Conservation (phyloP, 2,888 invertebrate species). For the Archips xylosteana region DNA sequence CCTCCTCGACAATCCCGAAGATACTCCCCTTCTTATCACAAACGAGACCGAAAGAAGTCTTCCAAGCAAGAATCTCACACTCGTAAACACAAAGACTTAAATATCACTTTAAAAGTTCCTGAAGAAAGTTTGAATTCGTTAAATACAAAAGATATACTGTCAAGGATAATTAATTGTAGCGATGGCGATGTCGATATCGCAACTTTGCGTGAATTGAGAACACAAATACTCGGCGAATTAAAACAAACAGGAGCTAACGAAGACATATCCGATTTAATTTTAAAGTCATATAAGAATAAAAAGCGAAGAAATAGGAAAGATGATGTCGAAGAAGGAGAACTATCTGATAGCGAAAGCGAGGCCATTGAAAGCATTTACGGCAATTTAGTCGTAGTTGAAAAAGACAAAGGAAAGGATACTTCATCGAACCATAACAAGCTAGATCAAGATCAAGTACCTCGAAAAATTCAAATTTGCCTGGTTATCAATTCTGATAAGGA, state of each 20-base stretch:
- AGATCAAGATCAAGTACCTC: conserved; percentile 55
- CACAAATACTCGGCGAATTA: conserved; percentile 79
- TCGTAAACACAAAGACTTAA: conserved; percentile 64
- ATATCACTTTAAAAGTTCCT: conserved; percentile 78
- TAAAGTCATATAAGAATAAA: conserved; percentile 70
- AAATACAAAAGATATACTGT: conserved; percentile 75
- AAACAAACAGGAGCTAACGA: conserved; percentile 75
- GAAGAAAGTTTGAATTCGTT: conserved; percentile 73
- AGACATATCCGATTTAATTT: conserved; percentile 77
- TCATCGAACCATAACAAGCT: conserved; percentile 45
- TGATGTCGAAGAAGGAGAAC: conserved; percentile 79
- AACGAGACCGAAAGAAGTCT: conserved; percentile 69
- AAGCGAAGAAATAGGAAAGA: conserved; percentile 56
- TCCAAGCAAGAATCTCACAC: conserved; percentile 53
- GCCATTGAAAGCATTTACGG: conserved; percentile 76
- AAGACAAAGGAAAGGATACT: conserved; percentile 50
- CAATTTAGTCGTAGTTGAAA: conserved; percentile 65
- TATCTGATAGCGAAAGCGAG: conserved; percentile 81
- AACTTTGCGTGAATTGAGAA: conserved; percentile 76
- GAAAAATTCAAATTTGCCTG: conserved; percentile 73
- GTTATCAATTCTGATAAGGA: conserved; percentile 61
- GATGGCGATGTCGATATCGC: conserved; percentile 79
- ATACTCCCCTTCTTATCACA: conserved; percentile 61
- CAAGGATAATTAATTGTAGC: conserved; percentile 75
- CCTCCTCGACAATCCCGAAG: conserved; percentile 56